A percentile compares a stretch with the other conserved stretches of the same genome.
phyloP scores from a whole-genome alignment of 1,140 invertebrate species.

The Caenorhabditis latens region DNA sequence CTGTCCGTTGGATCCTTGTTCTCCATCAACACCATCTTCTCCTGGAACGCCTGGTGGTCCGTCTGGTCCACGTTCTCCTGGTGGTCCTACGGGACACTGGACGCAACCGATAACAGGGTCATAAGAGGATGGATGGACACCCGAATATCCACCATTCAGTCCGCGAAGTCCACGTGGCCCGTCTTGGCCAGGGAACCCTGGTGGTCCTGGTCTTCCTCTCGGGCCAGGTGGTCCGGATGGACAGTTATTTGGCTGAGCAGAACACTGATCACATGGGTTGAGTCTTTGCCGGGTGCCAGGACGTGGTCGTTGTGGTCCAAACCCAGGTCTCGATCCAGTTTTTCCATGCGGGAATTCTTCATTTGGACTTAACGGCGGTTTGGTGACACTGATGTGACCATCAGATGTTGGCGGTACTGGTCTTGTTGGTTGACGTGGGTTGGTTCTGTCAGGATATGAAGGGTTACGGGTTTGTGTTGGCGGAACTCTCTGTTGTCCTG shows the following conservation, averaged over 20 bases:
- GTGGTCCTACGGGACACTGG: constrained; percentile 11
- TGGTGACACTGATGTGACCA: neutral
- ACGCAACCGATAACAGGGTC: constrained; percentile 32
- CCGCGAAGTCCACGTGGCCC: neutral
- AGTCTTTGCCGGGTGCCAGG: neutral
- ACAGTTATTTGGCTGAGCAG: constrained; percentile 40
- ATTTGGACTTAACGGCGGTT: neutral
- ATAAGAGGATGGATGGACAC: constrained; percentile 44
- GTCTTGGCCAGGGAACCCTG: constrained; percentile 50
- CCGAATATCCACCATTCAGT: constrained; percentile 8
- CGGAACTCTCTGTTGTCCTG: constrained; percentile 27
- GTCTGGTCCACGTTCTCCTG: constrained; percentile 10
- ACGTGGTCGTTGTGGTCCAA: constrained; percentile 5
- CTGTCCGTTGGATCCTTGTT: constrained; percentile 49
- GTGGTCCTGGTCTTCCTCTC: constrained; percentile 35
- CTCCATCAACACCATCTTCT: constrained; percentile 50
- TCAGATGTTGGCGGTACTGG: constrained; percentile 30
- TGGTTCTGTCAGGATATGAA: neutral
- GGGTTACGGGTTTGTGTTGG: constrained; percentile 33
- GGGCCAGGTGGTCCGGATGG: constrained; percentile 48
- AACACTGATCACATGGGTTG: constrained; percentile 46
- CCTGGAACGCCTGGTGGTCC: constrained; percentile 45
- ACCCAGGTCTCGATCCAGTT: constrained; percentile 7
- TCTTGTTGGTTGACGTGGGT: constrained; percentile 12
- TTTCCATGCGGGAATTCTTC: neutral